phyloP scores from a whole-genome alignment of 35 echinoderm and acorn worm genomes.

The Lytechinus variegatus region DNA sequence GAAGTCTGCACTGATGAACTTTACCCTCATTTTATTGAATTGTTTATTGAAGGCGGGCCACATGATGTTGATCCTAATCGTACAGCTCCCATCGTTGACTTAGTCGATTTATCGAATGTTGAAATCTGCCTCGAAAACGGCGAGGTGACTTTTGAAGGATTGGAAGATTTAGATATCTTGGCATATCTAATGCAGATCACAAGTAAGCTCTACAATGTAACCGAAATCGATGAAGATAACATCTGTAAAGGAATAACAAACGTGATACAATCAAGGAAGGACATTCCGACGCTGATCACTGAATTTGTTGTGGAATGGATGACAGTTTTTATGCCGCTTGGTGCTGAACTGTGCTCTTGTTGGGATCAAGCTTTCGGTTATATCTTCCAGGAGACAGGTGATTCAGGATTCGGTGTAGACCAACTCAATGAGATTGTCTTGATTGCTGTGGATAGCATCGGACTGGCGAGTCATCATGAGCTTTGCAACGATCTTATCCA shows the following conservation, averaged over 20 bases:
- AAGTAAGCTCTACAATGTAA: slow-evolving; percentile 32
- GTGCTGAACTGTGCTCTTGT: slow-evolving; percentile 26
- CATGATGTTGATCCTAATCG: not conserved
- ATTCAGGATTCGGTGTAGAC: not conserved
- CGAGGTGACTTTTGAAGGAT: not conserved
- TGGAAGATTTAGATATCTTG: not conserved
- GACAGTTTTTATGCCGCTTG: not conserved
- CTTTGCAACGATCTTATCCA: not conserved
- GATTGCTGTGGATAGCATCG: not conserved
- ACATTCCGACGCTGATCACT: slow-evolving; percentile 4
- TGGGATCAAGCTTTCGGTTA: slow-evolving; percentile 16
- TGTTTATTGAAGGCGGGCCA: not conserved
- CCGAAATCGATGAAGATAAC: not conserved
- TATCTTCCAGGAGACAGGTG: not conserved
- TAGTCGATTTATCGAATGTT: slow-evolving; percentile 5
- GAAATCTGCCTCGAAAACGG: slow-evolving; percentile 18
- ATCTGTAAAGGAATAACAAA: not conserved
- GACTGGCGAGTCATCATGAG: not conserved
- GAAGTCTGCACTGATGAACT: not conserved
- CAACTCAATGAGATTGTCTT: slow-evolving; percentile 22
- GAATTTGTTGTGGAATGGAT: slow-evolving; percentile 10
- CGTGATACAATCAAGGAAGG: not conserved
- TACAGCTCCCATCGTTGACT: not conserved
- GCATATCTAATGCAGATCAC: not conserved
- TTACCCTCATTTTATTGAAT: not conserved